A percentile compares a stretch with the other conserved stretches of the same genome.
These are phyloP conservation scores for Myiopsitta monachus DNA, from an alignment of 2,113 vertebrate species.

Conservation along the genomic window DNA sequence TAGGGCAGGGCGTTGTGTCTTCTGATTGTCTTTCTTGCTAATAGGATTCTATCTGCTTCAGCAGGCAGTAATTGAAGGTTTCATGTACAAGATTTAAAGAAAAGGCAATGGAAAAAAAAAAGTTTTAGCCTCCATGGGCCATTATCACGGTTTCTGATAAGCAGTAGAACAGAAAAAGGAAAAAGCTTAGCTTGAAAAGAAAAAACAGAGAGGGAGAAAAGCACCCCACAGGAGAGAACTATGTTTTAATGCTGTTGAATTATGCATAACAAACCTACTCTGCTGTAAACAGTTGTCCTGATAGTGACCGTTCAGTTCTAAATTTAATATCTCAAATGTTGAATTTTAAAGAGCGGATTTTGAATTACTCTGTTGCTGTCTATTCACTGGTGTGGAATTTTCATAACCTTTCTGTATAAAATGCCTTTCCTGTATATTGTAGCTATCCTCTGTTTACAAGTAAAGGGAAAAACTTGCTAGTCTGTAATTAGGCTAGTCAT, in stretches of 20 bases:
- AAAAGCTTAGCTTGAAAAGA: constrained; percentile 69
- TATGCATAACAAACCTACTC: constrained; percentile 21
- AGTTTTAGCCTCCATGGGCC: constrained; percentile 76
- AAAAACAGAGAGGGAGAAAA: constrained; percentile 64
- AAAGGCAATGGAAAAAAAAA: constrained; percentile 53
- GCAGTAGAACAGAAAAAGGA: constrained; percentile 73
- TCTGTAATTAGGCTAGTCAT: neutral
- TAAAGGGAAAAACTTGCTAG: neutral
- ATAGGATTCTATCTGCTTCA: constrained; percentile 93
- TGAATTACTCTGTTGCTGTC: neutral
- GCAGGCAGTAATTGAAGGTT: constrained; percentile 89
- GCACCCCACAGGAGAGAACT: constrained; percentile 27
- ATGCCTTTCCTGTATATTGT: neutral
- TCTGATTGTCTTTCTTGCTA: constrained; percentile 83
- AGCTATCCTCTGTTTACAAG: neutral
- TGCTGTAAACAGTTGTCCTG: neutral
- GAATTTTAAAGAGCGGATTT: constrained; percentile 19
- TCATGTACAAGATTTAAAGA: constrained; percentile 73
- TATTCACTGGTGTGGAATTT: constrained; percentile 1
- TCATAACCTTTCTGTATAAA: neutral
- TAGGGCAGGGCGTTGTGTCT: constrained; percentile 80
- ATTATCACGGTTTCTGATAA: constrained; percentile 77
- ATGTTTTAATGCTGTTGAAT: constrained; percentile 44
- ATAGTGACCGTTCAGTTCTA: neutral
- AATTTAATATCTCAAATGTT: neutral